Evolutionary conservation across 2,797 vertebrate genomes (phyloP).

Genomic region (Nyctibius grandis): DNA sequence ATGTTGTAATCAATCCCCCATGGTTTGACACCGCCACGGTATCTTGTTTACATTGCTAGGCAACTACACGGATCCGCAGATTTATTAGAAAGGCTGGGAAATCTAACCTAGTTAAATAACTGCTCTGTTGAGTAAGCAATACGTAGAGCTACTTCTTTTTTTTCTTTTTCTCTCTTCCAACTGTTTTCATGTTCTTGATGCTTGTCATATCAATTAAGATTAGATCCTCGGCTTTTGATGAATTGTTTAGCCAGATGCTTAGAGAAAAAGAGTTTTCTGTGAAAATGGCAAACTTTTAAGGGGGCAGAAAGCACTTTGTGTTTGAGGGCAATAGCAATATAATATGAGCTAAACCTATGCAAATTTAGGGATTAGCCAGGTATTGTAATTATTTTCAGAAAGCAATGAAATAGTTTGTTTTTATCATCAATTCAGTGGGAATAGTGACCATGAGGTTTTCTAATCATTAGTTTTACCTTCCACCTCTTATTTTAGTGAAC

Average conservation of each 20-base stretch:
- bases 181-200: neutral
- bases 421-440: neutral
- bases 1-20: neutral
- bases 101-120: neutral
- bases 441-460: neutral
- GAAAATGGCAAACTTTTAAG: neutral
- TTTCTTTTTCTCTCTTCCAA: neutral
- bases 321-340: neutral
- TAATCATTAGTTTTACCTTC: neutral
- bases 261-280: neutral
- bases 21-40: neutral
- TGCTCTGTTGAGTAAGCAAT: neutral
- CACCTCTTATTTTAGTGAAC: neutral
- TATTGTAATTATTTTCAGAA: neutral
- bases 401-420: neutral
- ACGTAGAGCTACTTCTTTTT: neutral
- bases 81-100: slow-evolving; percentile 17
- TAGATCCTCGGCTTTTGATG: neutral
- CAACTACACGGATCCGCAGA: neutral
- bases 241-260: slow-evolving; percentile 13
- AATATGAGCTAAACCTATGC: neutral
- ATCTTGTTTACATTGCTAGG: slow-evolving; percentile 6
- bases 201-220: neutral
- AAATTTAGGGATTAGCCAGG: neutral
- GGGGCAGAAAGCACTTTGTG: neutral